These are phyloP conservation scores for Chaetodon trifasciatus DNA, from an alignment of 2,797 vertebrate species.

Conservation along the genomic window DNA sequence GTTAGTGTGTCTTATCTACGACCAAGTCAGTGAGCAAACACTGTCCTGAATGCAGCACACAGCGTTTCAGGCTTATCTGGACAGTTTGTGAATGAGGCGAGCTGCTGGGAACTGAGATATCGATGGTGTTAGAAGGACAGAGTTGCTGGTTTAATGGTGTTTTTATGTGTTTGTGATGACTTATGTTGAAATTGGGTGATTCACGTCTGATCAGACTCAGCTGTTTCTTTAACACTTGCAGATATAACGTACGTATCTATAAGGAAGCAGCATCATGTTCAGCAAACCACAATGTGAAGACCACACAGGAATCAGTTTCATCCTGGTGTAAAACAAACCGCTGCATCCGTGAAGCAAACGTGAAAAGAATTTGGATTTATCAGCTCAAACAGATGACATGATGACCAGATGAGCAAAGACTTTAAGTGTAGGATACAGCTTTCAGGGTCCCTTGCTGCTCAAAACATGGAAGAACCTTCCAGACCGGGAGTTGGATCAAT, in stretches of 20 bases:
- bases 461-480: neutral
- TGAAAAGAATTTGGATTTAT: no score
- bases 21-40: neutral
- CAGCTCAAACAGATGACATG: no score
- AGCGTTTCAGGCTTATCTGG: constrained; percentile 15
- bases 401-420: no score
- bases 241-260: neutral
- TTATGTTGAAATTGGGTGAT: no score
- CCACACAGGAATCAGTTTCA: neutral
- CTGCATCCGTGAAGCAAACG: no score
- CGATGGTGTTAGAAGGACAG: neutral
- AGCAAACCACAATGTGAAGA: neutral
- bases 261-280: neutral
- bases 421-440: no score
- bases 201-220: neutral
- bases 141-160: neutral
- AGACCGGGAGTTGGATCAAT: neutral
- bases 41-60: neutral
- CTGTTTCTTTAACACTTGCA: neutral
- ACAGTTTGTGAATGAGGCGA: constrained; percentile 8
- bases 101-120: neutral
- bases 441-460: no score
- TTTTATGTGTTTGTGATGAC: no score
- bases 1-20: neutral
- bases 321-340: no score